Evolutionary conservation across 2,888 invertebrate genomes (phyloP).

Genomic region (Coelopa pilipes): DNA sequence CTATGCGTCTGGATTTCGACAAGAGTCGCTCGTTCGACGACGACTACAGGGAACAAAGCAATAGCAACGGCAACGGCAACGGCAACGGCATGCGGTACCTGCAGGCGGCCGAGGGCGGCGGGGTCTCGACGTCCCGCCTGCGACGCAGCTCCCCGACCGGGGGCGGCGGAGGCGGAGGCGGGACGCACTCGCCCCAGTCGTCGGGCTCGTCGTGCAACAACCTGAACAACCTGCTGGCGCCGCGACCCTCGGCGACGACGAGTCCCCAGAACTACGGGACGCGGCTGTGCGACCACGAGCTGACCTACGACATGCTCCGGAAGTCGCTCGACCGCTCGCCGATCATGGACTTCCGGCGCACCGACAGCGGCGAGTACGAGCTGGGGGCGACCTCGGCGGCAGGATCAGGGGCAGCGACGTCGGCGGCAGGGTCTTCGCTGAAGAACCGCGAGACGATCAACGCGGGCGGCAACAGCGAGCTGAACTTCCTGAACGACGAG

Average conservation of each 20-base stretch:
- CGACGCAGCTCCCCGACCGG: slow-evolving; percentile 57
- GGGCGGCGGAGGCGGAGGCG: slow-evolving; percentile 44
- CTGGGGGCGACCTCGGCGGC: slow-evolving; percentile 41
- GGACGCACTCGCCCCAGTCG: slow-evolving; percentile 60
- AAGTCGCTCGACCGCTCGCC: slow-evolving; percentile 62
- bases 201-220: slow-evolving; percentile 61
- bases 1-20: slow-evolving; percentile 62
- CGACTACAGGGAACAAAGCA: slow-evolving; percentile 61
- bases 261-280: slow-evolving; percentile 66
- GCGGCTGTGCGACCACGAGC: slow-evolving; percentile 65
- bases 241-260: slow-evolving; percentile 56
- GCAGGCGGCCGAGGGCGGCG: slow-evolving; percentile 42
- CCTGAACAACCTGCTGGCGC: slow-evolving; percentile 48
- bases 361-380: slow-evolving; percentile 62
- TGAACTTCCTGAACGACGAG: slow-evolving; percentile 64
- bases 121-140: slow-evolving; percentile 43
- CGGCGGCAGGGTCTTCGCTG: slow-evolving; percentile 36
- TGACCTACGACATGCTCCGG: slow-evolving; percentile 64
- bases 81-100: slow-evolving; percentile 48
- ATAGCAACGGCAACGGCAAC: slow-evolving; percentile 51
- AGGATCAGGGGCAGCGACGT: no score
- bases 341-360: slow-evolving; percentile 64
- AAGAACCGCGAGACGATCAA: slow-evolving; percentile 63
- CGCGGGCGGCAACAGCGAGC: slow-evolving; percentile 62
- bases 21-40: slow-evolving; percentile 66